Evolutionary conservation across 2,888 invertebrate species (phyloP).

Genomic region (Cephus pulcher): DNA sequence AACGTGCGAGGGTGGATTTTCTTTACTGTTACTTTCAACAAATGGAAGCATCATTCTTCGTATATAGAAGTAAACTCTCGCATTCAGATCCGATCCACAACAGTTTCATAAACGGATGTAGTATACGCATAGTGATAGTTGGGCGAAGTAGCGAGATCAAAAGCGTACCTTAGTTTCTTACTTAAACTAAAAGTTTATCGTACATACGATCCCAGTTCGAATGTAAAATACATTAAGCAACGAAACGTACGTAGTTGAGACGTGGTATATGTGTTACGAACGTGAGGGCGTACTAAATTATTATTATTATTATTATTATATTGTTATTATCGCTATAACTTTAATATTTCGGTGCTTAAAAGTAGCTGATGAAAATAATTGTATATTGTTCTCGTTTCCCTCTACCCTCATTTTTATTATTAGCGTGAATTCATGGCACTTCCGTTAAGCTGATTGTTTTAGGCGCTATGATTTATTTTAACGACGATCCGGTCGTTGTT

Average conservation of each 20-base stretch:
- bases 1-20: conserved; percentile 1
- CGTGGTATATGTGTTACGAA: conserved; percentile 31
- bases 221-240: no score
- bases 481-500: no score
- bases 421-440: no score
- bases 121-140: conserved; percentile 24
- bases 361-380: no score
- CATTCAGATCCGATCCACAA: conserved; percentile 13
- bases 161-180: conserved; percentile 22
- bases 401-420: no score
- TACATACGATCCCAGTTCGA: no score
- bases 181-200: no score
- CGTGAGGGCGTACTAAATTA: conserved; percentile 39
- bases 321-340: background rate
- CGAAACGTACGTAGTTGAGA: no score
- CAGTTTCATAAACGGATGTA: conserved; percentile 35
- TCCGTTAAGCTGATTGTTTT: no score
- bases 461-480: no score
- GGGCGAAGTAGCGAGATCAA: conserved; percentile 31
- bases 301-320: conserved; percentile 24
- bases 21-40: conserved; percentile 19
- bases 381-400: no score
- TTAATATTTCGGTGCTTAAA: no score
- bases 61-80: conserved; percentile 32
- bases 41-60: conserved; percentile 10